phyloP scores from a whole-genome alignment of 1,140 invertebrate species.

The Idris sp. region DNA sequence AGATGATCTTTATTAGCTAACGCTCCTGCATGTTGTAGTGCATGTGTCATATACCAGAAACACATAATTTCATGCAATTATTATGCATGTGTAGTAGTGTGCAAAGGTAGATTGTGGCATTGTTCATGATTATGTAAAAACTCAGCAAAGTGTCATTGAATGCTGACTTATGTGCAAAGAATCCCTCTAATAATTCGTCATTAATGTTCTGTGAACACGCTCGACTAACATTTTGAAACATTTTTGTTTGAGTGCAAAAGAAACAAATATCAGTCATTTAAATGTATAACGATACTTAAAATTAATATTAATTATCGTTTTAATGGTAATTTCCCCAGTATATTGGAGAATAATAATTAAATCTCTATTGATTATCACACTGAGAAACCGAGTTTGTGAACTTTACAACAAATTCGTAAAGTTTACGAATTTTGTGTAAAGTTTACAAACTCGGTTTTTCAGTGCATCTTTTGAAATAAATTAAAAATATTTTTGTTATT shows the following conservation, averaged over 20 bases:
- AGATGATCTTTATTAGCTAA: conserved; percentile 1
- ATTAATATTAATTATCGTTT: too few species aligned
- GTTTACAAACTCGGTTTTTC: too few species aligned
- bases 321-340: too few species aligned
- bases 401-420: too few species aligned
- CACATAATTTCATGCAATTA: conserved; percentile 47
- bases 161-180: conserved; percentile 45
- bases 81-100: conserved; percentile 32
- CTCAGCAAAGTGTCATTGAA: conserved; percentile 40
- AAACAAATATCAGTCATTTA: too few species aligned
- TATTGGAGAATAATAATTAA: too few species aligned
- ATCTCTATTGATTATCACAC: too few species aligned
- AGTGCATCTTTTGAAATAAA: conserved; percentile 3
- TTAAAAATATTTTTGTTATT: conserved; percentile 8
- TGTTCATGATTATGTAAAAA: conserved; percentile 49
- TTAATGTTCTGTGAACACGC: conserved; percentile 41
- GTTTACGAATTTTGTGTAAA: too few species aligned
- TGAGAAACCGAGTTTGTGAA: too few species aligned
- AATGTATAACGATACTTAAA: too few species aligned
- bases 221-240: conserved; percentile 37
- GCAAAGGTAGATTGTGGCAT: conserved; percentile 30
- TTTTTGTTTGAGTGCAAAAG: too few species aligned
- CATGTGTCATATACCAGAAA: conserved; percentile 50
- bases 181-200: conserved; percentile 56
- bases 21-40: conserved; percentile 12